Evolutionary conservation across 2,888 invertebrate species (phyloP).

Genomic region (Drosophila eohydei): DNA sequence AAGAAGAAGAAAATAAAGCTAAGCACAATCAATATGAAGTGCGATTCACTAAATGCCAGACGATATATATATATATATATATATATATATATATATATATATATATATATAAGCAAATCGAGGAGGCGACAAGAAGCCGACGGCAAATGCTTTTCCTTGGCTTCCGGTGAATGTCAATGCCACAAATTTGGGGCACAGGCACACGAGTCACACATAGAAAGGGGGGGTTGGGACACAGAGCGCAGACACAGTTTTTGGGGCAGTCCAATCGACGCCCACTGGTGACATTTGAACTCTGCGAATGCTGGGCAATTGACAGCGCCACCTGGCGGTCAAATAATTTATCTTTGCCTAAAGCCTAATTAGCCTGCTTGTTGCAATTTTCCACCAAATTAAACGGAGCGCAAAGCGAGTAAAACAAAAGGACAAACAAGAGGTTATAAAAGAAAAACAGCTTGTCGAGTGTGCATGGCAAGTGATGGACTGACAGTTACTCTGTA

Average conservation of each 20-base stretch:
- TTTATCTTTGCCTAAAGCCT: conserved; percentile 61
- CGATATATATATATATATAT: conserved; percentile 20
- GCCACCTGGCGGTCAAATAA: conserved; percentile 68
- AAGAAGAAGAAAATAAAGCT: neutral
- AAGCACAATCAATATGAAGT: conserved; percentile 49
- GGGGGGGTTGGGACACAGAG: conserved; percentile 29
- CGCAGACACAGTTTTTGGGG: conserved; percentile 19
- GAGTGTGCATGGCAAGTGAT: neutral
- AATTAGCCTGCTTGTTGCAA: conserved; percentile 71
- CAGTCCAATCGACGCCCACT: conserved; percentile 9
- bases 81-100: neutral
- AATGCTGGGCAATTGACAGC: conserved; percentile 42
- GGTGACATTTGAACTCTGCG: conserved; percentile 36
- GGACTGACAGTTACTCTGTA: neutral
- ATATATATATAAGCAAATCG: conserved; percentile 18
- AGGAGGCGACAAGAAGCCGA: conserved; percentile 64
- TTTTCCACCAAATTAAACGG: conserved; percentile 75
- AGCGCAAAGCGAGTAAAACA: conserved; percentile 34
- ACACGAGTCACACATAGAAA: conserved; percentile 12
- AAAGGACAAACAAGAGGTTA: conserved; percentile 11
- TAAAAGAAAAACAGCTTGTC: neutral
- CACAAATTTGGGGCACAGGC: conserved; percentile 70
- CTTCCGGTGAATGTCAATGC: conserved; percentile 79
- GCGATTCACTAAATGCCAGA: conserved; percentile 57
- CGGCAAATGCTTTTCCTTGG: conserved; percentile 76